Base-by-base conservation (phyloP, 2,888 invertebrate species). In the Blomia tropicalis region DNA sequence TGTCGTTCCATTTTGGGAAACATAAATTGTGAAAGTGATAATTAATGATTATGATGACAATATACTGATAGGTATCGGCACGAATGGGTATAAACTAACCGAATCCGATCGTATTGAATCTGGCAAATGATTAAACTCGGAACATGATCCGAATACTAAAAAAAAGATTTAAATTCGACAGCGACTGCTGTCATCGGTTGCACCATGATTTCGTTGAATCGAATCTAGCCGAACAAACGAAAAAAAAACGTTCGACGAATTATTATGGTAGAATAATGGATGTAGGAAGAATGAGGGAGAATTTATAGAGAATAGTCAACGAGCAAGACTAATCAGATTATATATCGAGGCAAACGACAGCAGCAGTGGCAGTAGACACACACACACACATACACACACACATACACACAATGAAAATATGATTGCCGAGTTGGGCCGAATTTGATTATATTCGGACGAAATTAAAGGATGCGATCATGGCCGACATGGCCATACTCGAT, bases 241-340 rank as follows among this genome's bases (percentile, higher is more conserved):
- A 41, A 41, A n/a, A 41, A 41, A 41, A n/a, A 41, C 14, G 14
- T 41, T 17, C n/a, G 41, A 41, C 14, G 14, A 41, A 17, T 41
- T 41, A 17, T n/a, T 41, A 47, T 11, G 51, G 27, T 11, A 25
- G 23, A 27, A 47, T 47, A 11, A 47, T 22, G 51, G n/a, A n/a
- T 14, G 7, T n/a, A 47, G 23, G n/a, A 22, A 47, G 7, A 47
- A 14, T 47, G 51, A 47, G 51, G 14, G 22, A 27, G 27, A 47
- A 7, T 47, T n/a, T n/a, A n/a, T n/a, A n/a, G n/a, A n/a, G n/a
- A n/a, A n/a, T n/a, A n/a, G n/a, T n/a, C n/a, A n/a, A n/a, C n/a
- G 41, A n/a, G 51, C 51, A 27, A 19, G 22, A 27, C 51, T 47
- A 47, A 47, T 47, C 51, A 47, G 51, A 47, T 47, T 47, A 47